Percentiles rank a stretch among this genome's conserved stretches.
Evolutionary conservation across 1,140 invertebrate genomes (phyloP).

Genomic region (Galleria mellonella): DNA sequence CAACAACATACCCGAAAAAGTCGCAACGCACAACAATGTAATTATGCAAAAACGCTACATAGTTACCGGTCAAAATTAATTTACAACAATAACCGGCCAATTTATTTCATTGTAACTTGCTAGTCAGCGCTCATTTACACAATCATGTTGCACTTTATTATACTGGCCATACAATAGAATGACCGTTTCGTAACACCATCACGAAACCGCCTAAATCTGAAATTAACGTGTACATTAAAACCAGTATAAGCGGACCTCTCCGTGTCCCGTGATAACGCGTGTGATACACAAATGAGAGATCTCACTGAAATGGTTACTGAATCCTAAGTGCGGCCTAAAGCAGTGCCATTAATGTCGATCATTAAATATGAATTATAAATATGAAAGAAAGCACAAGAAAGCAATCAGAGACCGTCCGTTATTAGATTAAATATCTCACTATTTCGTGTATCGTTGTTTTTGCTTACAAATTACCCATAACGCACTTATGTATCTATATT

Average conservation of each 20-base stretch:
- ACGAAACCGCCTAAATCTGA: constrained; percentile 66
- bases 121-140: constrained; percentile 41
- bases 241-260: constrained; percentile 28
- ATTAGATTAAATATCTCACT: constrained; percentile 63
- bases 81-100: constrained; percentile 4
- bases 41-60: not conserved
- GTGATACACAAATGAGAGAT: constrained; percentile 20
- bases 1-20: no score
- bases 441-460: not conserved
- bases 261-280: constrained; percentile 2
- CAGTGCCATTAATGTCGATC: constrained; percentile 63
- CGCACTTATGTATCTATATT: no score
- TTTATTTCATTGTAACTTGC: constrained; percentile 14
- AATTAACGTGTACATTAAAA: constrained; percentile 57
- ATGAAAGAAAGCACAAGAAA: constrained; percentile 64
- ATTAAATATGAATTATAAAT: constrained; percentile 71
- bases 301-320: constrained; percentile 22
- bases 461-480: not conserved
- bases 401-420: constrained; percentile 54
- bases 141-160: constrained; percentile 50
- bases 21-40: no score
- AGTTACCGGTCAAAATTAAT: constrained; percentile 4
- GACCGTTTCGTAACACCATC: constrained; percentile 53
- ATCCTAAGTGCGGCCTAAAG: constrained; percentile 33
- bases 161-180: constrained; percentile 45